Evolutionary conservation across 2,888 invertebrate genomes (phyloP).

Genomic region (Microctonus brassicae): DNA sequence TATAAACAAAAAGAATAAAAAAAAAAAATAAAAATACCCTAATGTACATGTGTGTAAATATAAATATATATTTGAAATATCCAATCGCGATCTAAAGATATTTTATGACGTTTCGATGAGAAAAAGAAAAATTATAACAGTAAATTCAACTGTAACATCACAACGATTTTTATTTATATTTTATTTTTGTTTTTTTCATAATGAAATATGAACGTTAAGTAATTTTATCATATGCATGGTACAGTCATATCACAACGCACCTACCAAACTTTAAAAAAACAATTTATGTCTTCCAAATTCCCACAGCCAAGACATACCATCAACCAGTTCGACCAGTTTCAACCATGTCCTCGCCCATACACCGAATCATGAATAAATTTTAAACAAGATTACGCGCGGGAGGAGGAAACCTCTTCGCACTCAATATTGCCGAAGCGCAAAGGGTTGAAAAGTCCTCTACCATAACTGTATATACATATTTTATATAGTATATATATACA

Average conservation of each 20-base stretch:
- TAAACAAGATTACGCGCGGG: slow-evolving; percentile 55
- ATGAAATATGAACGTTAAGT: not conserved
- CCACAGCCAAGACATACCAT: slow-evolving; percentile 43
- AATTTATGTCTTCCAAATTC: slow-evolving; percentile 44
- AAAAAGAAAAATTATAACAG: no score
- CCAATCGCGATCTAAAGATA: no score
- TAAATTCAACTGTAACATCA: no score
- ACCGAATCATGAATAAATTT: slow-evolving; percentile 61
- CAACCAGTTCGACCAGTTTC: slow-evolving; percentile 48
- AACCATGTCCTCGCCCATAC: slow-evolving; percentile 46
- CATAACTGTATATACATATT: slow-evolving; percentile 16
- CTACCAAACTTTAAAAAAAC: slow-evolving; percentile 27
- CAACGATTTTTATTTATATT: no score
- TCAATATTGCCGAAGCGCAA: slow-evolving; percentile 17
- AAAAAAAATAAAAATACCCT: no score
- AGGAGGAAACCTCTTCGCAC: slow-evolving; percentile 30
- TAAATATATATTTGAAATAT: no score
- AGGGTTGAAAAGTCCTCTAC: slow-evolving; percentile 28
- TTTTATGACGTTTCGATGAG: no score
- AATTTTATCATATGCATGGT: not conserved
- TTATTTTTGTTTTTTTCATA: no score
- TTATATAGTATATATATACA: slow-evolving; percentile 17
- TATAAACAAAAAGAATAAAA: no score
- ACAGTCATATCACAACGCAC: slow-evolving; percentile 1
- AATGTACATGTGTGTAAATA: no score